Percentiles rank a stretch among this genome's conserved stretches.
Evolutionary conservation across 2,113 vertebrate genomes (phyloP).

Genomic region (Tragelaphus imberbis): DNA sequence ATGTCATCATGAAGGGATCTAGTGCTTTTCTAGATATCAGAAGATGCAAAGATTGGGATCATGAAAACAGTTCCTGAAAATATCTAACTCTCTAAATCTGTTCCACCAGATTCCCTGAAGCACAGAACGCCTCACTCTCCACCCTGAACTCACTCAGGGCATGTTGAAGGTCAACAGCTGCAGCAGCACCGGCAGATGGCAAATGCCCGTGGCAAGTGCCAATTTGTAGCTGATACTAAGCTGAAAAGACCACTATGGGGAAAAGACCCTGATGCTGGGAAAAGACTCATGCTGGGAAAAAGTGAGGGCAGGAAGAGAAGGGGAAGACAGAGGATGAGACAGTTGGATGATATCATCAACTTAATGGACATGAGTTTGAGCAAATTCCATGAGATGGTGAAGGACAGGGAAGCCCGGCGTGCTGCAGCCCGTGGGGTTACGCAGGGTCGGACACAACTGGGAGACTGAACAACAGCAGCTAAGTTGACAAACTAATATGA

Average conservation of each 20-base stretch:
- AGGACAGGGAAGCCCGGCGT: rapidly evolving
- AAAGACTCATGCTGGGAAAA: neutral
- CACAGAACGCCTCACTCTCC: neutral
- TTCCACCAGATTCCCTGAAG: neutral
- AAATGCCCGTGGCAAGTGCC: neutral
- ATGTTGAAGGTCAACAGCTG: neutral
- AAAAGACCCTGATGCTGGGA: neutral
- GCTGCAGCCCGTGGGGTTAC: neutral
- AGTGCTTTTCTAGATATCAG: no score
- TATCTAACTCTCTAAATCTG: no score
- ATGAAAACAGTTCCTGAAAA: no score
- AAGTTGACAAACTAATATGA: neutral
- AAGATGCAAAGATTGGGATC: no score
- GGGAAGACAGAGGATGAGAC: neutral
- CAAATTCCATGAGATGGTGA: neutral
- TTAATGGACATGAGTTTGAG: neutral
- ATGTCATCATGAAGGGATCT: no score
- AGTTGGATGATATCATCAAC: neutral
- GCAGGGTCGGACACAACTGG: neutral
- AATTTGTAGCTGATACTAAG: neutral
- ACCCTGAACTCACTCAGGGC: neutral
- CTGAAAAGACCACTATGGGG: neutral
- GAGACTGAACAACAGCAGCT: neutral
- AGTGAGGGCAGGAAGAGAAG: neutral
- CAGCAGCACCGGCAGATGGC: neutral